These are phyloP conservation scores for Eueides isabella DNA, from an alignment of 1,140 invertebrate species.

Conservation along the genomic window DNA sequence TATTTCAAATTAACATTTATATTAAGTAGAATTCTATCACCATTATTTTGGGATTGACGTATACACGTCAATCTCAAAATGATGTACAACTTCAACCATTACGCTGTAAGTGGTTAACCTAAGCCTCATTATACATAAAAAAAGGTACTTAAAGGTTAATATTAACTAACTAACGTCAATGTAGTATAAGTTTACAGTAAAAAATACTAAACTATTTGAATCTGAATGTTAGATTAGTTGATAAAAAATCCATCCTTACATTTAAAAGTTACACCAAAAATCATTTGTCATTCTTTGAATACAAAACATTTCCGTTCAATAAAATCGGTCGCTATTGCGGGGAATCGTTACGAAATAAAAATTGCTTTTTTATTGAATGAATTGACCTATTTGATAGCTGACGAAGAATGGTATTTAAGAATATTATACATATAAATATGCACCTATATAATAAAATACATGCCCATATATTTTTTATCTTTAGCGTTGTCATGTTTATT, in stretches of 20 bases:
- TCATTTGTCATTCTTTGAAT: constrained; percentile 10
- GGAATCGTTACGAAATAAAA: constrained; percentile 12
- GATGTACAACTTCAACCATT: too few relatives aligned
- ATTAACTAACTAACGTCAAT: too few relatives aligned
- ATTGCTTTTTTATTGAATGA: constrained; percentile 10
- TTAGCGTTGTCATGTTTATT: neutral
- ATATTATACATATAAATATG: neutral
- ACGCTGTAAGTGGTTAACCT: too few relatives aligned
- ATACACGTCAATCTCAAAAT: too few relatives aligned
- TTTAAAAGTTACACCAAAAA: neutral
- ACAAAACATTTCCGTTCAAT: constrained; percentile 11
- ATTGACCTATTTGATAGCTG: constrained; percentile 1
- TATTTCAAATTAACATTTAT: too few relatives aligned
- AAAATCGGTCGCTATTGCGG: constrained; percentile 5
- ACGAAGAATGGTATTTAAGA: neutral
- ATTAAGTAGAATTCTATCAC: too few relatives aligned
- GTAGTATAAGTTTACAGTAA: too few relatives aligned
- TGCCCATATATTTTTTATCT: neutral
- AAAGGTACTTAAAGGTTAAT: too few relatives aligned
- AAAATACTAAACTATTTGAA: neutral
- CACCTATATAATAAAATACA: neutral
- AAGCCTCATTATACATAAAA: too few relatives aligned
- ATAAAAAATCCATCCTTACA: neutral
- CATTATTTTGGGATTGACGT: too few relatives aligned
- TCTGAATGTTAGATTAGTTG: neutral